These are phyloP conservation scores for Aplocera efformata DNA, from an alignment of 2,888 invertebrate species.

Conservation along the genomic window DNA sequence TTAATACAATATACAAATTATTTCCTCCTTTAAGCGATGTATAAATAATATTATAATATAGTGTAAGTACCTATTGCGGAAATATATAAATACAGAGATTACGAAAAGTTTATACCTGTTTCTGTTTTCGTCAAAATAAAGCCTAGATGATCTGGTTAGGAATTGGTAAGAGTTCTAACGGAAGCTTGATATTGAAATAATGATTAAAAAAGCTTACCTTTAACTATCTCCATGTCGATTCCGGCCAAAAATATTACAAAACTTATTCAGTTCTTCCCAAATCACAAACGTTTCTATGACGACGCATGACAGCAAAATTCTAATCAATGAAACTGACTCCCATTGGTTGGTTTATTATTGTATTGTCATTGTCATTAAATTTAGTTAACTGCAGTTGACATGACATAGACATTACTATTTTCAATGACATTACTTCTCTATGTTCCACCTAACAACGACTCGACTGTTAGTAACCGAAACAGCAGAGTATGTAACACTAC, in stretches of 20 bases:
- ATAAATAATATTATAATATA: too few species aligned
- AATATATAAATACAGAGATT: too few species aligned
- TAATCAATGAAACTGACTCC: conserved; percentile 47
- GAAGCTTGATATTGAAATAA: conserved; percentile 19
- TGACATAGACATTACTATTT: conserved; percentile 1
- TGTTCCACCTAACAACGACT: conserved; percentile 2
- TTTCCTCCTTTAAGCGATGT: too few species aligned
- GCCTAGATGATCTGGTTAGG: too few species aligned
- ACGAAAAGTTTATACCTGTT: too few species aligned
- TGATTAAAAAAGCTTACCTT: conserved; percentile 56
- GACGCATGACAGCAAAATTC: conserved; percentile 75
- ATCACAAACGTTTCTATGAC: conserved; percentile 77
- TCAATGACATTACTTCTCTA: not conserved
- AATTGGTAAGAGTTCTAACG: too few species aligned
- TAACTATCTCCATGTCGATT: conserved; percentile 72
- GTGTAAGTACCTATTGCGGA: too few species aligned
- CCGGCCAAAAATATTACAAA: conserved; percentile 69
- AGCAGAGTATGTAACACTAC: too few species aligned
- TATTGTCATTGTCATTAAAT: conserved; percentile 14
- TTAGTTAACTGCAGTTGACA: conserved; percentile 16
- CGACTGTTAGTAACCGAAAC: too few species aligned
- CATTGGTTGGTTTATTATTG: conserved; percentile 36
- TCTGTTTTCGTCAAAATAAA: conserved; percentile 10
- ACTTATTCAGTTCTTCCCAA: conserved; percentile 51
- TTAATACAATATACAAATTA: too few species aligned